These are phyloP conservation scores for Alosa alosa DNA, from an alignment of 2,113 vertebrate genomes.

Conservation along the genomic window DNA sequence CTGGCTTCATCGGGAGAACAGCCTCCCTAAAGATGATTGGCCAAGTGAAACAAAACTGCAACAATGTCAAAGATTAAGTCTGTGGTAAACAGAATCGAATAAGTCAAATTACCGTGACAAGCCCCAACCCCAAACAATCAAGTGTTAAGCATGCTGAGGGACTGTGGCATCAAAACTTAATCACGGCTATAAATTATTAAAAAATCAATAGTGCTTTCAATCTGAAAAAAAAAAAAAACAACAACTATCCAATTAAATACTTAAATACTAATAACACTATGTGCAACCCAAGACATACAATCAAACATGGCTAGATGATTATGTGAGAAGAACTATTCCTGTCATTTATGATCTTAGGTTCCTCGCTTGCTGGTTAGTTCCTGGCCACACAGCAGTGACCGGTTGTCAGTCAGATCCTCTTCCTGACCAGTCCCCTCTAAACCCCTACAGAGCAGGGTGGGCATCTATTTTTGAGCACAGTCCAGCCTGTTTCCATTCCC, in stretches of 20 bases:
- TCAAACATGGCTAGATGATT: background rate
- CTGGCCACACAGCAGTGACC: conserved; percentile 52
- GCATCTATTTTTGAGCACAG: conserved; percentile 33
- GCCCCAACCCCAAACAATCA: background rate
- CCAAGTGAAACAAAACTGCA: background rate
- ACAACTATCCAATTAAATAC: background rate
- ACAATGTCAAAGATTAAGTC: background rate
- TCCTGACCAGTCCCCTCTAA: conserved; percentile 37
- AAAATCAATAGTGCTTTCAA: conserved; percentile 6
- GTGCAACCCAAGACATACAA: background rate
- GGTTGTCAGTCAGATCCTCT: conserved; percentile 41
- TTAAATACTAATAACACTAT: background rate
- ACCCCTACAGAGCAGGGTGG: background rate
- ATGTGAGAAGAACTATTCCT: background rate
- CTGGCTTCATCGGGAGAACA: conserved; percentile 24
- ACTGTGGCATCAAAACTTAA: background rate
- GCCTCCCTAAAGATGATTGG: background rate
- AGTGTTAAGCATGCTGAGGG: background rate
- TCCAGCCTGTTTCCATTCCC: conserved; percentile 54
- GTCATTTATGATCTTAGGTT: background rate
- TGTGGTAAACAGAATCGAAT: background rate
- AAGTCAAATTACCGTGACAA: background rate
- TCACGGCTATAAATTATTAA: background rate
- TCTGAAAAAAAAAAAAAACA: background rate
- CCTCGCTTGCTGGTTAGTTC: conserved; percentile 58